Percentiles rank a stretch among this genome's conserved stretches.
Evolutionary conservation across 1,140 invertebrate species (phyloP).

Genomic region (Gonatopus flavifemur): DNA sequence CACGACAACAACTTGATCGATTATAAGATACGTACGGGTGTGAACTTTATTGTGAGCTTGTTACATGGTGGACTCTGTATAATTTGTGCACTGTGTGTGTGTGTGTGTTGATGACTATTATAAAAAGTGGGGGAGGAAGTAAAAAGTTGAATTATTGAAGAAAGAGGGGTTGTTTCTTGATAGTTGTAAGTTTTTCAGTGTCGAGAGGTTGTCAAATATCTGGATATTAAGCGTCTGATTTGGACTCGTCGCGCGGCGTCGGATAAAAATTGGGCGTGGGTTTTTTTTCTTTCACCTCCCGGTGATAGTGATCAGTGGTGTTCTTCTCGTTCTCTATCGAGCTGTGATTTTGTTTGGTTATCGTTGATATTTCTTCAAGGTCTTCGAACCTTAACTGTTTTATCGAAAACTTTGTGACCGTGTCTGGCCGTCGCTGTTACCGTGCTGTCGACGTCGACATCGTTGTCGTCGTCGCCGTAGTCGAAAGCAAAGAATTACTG

Average conservation of each 20-base stretch:
- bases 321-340: conserved; percentile 13
- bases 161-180: too few species aligned
- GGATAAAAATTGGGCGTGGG: too few species aligned
- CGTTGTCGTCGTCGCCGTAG: neutral
- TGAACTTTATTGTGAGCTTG: too few species aligned
- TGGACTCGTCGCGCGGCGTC: neutral
- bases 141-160: neutral
- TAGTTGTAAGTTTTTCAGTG: too few species aligned
- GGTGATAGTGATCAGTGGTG: conserved; percentile 36
- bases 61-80: too few species aligned
- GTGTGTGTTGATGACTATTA: neutral
- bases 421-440: conserved; percentile 10
- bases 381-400: conserved; percentile 32
- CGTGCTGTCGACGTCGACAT: neutral
- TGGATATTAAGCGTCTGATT: too few species aligned
- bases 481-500: neutral
- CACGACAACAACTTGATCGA: too few species aligned
- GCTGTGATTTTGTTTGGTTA: conserved; percentile 1
- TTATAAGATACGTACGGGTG: too few species aligned
- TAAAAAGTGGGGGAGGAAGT: neutral
- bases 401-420: too few species aligned
- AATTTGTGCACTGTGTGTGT: neutral
- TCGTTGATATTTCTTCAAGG: conserved; percentile 2
- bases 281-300: too few species aligned
- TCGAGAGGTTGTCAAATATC: too few species aligned